Conservation (phyloP, 2,113 vertebrate species). For the Galemys pyrenaicus region DNA sequence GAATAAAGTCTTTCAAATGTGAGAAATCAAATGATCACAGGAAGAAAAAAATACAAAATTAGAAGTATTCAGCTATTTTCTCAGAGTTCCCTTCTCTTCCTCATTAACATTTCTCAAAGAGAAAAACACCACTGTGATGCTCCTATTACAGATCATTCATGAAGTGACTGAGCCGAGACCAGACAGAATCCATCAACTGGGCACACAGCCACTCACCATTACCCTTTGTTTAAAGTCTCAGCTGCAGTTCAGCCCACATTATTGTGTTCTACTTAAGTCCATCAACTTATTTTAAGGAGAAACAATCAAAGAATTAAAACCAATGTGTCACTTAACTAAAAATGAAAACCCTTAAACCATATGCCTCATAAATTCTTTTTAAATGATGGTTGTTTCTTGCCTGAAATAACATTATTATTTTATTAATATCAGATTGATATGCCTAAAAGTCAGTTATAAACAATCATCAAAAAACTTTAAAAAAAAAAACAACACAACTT, state of each 20-base stretch:
- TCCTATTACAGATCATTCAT: conserved; percentile 65
- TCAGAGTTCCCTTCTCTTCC: background rate
- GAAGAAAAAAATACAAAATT: conserved; percentile 54
- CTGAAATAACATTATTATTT: conserved; percentile 39
- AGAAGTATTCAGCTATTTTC: conserved; percentile 46
- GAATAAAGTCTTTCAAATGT: conserved; percentile 45
- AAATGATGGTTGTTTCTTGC: conserved; percentile 35
- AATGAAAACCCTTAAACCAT: conserved; percentile 28
- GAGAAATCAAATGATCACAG: conserved; percentile 39
- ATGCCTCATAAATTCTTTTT: background rate
- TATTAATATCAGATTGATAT: background rate
- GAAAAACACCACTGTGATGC: conserved; percentile 59
- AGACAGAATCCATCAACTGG: conserved; percentile 67
- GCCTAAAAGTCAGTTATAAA: background rate
- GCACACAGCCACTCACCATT: conserved; percentile 57
- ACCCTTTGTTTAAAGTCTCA: conserved; percentile 67
- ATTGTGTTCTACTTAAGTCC: conserved; percentile 61
- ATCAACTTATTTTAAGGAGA: conserved; percentile 29
- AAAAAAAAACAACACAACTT: background rate
- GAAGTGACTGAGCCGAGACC: conserved; percentile 33
- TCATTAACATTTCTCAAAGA: conserved; percentile 67
- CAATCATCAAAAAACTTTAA: background rate
- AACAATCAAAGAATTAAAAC: conserved; percentile 55
- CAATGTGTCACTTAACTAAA: conserved; percentile 53
- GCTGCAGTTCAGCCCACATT: conserved; percentile 50